Conservation (phyloP, 2,797 vertebrate genomes). For the Denticeps clupeoides region DNA sequence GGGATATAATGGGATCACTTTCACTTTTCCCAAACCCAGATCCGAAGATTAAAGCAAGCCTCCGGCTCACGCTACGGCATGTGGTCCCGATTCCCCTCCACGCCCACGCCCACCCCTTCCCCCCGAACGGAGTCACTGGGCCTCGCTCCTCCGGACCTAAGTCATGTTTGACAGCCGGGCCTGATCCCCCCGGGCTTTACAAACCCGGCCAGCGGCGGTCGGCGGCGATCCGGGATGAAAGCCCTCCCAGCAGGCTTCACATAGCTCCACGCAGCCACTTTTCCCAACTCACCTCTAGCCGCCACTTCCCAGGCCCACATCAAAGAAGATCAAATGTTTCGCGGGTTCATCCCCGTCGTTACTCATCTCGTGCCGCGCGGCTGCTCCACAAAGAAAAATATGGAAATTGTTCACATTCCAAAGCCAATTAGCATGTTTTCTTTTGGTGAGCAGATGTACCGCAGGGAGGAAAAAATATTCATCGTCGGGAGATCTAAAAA, state of each 20-base stretch:
- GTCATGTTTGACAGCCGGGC: no score
- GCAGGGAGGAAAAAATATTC: not conserved
- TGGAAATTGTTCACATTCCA: not conserved
- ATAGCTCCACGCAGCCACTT: no score
- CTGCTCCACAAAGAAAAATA: no score
- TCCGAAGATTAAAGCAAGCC: not conserved
- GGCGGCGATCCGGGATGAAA: no score
- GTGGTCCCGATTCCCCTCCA: constrained; percentile 24
- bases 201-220: no score
- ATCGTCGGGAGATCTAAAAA: not conserved
- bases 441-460: not conserved
- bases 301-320: no score
- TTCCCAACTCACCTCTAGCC: no score
- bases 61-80: no score
- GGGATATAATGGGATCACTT: constrained; percentile 16
- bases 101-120: no score
- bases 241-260: no score
- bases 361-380: not conserved
- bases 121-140: not conserved
- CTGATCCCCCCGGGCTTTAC: no score
- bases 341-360: not conserved
- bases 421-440: not conserved
- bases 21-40: constrained; percentile 5
- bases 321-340: not conserved
- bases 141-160: no score